Evolutionary conservation across 2,797 vertebrate species (phyloP).

Genomic region (Melopsittacus undulatus): DNA sequence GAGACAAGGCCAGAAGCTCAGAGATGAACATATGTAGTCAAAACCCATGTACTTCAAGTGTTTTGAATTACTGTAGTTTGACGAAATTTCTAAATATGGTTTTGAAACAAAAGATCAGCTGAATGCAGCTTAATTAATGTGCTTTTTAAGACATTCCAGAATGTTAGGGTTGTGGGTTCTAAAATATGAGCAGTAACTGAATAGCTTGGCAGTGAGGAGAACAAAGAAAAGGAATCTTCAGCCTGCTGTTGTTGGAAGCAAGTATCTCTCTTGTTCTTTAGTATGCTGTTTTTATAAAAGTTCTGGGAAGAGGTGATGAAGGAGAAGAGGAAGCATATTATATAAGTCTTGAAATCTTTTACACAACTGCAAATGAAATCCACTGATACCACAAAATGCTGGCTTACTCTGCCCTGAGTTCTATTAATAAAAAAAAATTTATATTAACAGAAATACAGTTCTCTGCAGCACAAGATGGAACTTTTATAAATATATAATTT

Average conservation of each 20-base stretch:
- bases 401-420: neutral
- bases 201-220: neutral
- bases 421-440: neutral
- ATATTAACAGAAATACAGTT: neutral
- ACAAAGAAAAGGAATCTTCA: neutral
- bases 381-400: neutral
- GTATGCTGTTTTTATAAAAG: neutral
- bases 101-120: neutral
- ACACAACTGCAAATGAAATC: neutral
- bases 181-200: neutral
- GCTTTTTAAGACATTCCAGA: neutral
- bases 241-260: neutral
- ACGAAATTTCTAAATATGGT: neutral
- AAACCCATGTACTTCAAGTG: neutral
- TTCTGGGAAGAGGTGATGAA: neutral
- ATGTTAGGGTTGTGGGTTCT: neutral
- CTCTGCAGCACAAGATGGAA: neutral
- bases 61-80: neutral
- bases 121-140: neutral
- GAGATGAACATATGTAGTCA: neutral
- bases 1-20: neutral
- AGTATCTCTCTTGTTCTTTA: accelerated
- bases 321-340: neutral
- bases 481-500: neutral
- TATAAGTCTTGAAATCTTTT: neutral